Evolutionary conservation across 1,140 invertebrate species (phyloP), one percentile per base, ranked within the genome.

Genomic region (Hestina assimilis): DNA sequence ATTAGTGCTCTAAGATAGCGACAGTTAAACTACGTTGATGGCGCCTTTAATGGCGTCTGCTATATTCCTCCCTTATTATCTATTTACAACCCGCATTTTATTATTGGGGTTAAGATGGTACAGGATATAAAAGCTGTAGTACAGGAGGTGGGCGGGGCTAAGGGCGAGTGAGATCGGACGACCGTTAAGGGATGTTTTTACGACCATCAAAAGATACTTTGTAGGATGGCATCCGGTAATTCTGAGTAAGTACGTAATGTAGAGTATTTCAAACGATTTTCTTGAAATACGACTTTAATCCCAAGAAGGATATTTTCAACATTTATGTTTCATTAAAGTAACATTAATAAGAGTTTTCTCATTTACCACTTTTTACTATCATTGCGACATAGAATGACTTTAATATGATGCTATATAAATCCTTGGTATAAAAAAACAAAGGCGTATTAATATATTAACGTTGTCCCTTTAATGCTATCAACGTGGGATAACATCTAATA

Each of bases 41-140:
- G 79, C 82, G 79, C 80, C 79, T 60, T 81, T 83, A 84, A 83
- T 77, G 73, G 76, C 69, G 82, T 83, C 82, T 79, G 71, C 72
- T 67, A 69, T 73, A 75, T 78, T 82, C 63, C 73, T 61, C 78
- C 75, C 82, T 81, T 87, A 87, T 87, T 87, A 87, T 87, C 82
- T 85, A 85, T 87, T 87, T 87, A 87, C 84, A 79, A 77, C 77
- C 78, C 75, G 72, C 82, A 87, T 87, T 87, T 87, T 85, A 85
- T 87, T 87, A 87, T 87, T 85, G 82, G 84, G 84, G 84, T 85
- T 87, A 87, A 85, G 82, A 83, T 68, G 69, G 63, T 63, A 73
- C 75, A 72, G 72, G 66, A 66, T 50, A 84, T 81, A 87, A 87
- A 86, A 80, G 80, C 70, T 76, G 75, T 71, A 59, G 63, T 69